These are phyloP conservation scores for Saccostrea glomerata DNA, from an alignment of 1,140 invertebrate genomes.

Conservation along the genomic window DNA sequence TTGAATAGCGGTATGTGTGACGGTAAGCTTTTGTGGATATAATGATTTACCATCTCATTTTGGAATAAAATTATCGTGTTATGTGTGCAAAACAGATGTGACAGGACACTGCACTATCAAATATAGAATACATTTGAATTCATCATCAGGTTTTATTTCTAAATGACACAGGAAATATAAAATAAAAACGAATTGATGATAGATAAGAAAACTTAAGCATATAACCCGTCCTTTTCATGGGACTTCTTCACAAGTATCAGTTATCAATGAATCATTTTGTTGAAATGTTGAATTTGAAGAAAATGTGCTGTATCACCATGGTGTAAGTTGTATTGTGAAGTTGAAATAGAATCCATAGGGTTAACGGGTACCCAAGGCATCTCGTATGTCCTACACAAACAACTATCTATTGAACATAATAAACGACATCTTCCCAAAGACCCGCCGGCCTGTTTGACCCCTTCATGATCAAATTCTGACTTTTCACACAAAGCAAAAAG, in stretches of 20 bases:
- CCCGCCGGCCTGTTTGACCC: not conserved
- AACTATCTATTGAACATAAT: conserved; percentile 17
- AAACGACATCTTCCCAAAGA: conserved; percentile 30
- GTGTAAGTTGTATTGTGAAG: not conserved
- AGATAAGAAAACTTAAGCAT: conserved; percentile 19
- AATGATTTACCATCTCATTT: conserved; percentile 17
- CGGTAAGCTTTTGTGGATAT: conserved; percentile 1
- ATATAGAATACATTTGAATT: conserved; percentile 32
- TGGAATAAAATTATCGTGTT: conserved; percentile 35
- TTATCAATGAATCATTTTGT: conserved; percentile 31
- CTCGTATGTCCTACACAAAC: conserved; percentile 30
- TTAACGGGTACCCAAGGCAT: not conserved
- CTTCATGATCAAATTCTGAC: conserved; percentile 8
- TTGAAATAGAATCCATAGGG: conserved; percentile 11
- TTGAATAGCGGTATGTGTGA: not conserved
- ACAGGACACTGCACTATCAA: conserved; percentile 21
- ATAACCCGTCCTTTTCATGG: conserved; percentile 6
- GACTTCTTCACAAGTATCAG: conserved; percentile 22
- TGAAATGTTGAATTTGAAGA: conserved; percentile 34
- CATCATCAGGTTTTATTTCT: conserved; percentile 9
- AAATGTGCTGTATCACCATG: conserved; percentile 23
- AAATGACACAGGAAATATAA: conserved; percentile 30
- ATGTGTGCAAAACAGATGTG: conserved; percentile 12
- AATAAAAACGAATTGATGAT: not conserved
- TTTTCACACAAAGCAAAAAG: conserved; percentile 34